Conservation (phyloP, 2,113 vertebrate species). For the Eptesicus fuscus region DNA sequence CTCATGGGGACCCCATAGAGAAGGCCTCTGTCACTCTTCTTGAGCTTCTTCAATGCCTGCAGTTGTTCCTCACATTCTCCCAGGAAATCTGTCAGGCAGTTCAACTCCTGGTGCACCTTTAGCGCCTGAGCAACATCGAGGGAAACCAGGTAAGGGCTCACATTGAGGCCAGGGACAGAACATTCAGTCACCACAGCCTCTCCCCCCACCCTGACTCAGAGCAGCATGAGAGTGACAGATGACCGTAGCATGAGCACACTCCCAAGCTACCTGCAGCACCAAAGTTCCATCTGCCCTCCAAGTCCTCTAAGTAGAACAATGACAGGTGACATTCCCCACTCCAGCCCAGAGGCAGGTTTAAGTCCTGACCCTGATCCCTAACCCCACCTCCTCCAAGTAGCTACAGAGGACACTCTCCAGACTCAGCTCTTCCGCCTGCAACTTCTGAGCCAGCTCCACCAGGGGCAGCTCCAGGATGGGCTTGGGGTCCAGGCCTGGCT, state of each 20-base stretch:
- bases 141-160: background rate
- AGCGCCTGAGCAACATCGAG: conserved; percentile 78
- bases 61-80: conserved; percentile 85
- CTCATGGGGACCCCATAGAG: conserved; percentile 88
- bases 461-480: conserved; percentile 81
- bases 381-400: conserved; percentile 86
- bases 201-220: background rate
- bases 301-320: background rate
- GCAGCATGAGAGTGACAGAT: background rate
- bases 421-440: conserved; percentile 79
- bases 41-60: conserved; percentile 65
- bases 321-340: background rate
- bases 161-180: background rate
- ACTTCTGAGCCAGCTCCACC: conserved; percentile 74
- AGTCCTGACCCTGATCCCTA: background rate
- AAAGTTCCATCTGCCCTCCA: background rate
- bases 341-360: background rate
- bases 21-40: conserved; percentile 76
- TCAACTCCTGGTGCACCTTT: conserved; percentile 81
- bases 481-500: conserved; percentile 64
- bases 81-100: conserved; percentile 85
- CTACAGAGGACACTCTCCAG: conserved; percentile 84
- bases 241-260: background rate
- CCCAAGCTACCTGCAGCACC: background rate
- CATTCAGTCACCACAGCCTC: background rate